Percentiles rank a stretch among this genome's conserved stretches.
Evolutionary conservation across 2,888 invertebrate genomes (phyloP).

Genomic region (Eledone cirrhosa): DNA sequence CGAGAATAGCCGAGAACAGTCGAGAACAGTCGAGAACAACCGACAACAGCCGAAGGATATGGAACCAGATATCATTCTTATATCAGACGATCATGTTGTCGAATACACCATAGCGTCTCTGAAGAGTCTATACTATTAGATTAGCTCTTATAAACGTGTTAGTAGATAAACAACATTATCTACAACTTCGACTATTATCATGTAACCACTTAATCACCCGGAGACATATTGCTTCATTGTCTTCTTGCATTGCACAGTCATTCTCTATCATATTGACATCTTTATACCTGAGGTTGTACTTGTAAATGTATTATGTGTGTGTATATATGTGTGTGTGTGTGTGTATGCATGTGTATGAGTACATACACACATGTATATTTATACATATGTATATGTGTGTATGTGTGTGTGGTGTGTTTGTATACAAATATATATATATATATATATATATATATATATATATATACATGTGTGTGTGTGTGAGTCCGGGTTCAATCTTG

Average conservation of each 20-base stretch:
- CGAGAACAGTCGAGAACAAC: too few relatives aligned
- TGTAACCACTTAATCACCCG: neutral
- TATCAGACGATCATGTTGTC: too few relatives aligned
- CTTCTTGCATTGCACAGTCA: neutral
- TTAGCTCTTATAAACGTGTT: too few relatives aligned
- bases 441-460: neutral
- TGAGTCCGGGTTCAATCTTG: neutral
- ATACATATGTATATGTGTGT: neutral
- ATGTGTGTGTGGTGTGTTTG: neutral
- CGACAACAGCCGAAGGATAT: too few relatives aligned
- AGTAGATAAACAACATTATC: too few relatives aligned
- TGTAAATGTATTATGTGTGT: neutral
- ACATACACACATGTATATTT: neutral
- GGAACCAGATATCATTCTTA: too few relatives aligned
- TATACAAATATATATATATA: slow-evolving; percentile 10
- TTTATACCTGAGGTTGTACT: too few relatives aligned
- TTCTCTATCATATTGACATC: too few relatives aligned
- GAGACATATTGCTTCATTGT: neutral
- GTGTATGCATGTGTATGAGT: neutral
- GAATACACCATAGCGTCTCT: too few relatives aligned
- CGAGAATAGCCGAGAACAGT: too few relatives aligned
- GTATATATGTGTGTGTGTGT: neutral
- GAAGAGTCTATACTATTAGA: too few relatives aligned
- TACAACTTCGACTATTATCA: too few relatives aligned
- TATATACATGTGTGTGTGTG: neutral